Conservation (phyloP, 30 jellyfish, hydroid and myxozoan species). For the Rhopilema esculentum region DNA sequence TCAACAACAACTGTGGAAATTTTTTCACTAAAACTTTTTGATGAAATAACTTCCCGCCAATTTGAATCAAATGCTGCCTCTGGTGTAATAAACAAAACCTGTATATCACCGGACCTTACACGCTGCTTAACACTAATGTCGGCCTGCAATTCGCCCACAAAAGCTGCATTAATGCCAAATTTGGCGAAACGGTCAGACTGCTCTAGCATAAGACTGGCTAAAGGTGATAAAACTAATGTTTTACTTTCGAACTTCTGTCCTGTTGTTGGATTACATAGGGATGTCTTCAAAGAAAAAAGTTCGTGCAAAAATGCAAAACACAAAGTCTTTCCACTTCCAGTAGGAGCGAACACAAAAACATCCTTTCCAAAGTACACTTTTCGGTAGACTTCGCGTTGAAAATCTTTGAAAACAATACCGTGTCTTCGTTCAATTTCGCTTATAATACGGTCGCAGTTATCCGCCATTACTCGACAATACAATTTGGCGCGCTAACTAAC, state of each 20-base stretch:
- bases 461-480: too few relatives aligned
- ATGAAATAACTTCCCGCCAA: conserved; percentile 11
- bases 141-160: conserved; percentile 12
- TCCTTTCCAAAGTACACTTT: neutral
- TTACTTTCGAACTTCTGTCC: too few relatives aligned
- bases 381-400: conserved; percentile 9
- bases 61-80: conserved; percentile 5
- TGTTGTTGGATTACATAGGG: neutral
- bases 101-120: neutral
- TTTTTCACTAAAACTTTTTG: neutral
- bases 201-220: neutral
- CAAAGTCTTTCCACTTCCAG: conserved; percentile 27
- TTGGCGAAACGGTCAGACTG: neutral
- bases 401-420: neutral
- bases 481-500: too few relatives aligned
- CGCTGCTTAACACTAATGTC: neutral
- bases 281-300: neutral
- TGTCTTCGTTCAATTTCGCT: neutral
- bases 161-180: conserved; percentile 11
- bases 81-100: conserved; percentile 1
- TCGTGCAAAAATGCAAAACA: conserved; percentile 26
- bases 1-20: too few relatives aligned
- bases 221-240: conserved; percentile 6
- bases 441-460: too few relatives aligned
- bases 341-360: conserved; percentile 23